phyloP scores from a whole-genome alignment of 2,888 invertebrate species.

The Tiliacea citrago region DNA sequence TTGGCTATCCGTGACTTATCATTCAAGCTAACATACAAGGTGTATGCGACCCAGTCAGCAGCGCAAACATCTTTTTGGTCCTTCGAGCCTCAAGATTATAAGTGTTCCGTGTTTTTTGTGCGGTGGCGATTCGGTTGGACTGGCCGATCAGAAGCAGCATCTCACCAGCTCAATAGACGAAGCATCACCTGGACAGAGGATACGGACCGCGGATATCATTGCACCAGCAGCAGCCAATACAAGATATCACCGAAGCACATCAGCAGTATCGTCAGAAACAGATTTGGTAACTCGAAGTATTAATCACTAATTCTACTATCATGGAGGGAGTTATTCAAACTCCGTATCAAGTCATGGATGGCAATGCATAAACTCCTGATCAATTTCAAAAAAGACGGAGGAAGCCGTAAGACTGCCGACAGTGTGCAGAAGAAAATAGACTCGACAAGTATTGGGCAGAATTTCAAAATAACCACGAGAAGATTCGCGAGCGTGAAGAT shows the following conservation, averaged over 20 bases:
- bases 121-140: not conserved
- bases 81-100: not conserved
- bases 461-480: slow-evolving; percentile 3
- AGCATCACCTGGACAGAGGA: not conserved
- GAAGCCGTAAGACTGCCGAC: not conserved
- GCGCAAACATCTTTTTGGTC: no score
- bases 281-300: not conserved
- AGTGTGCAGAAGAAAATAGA: slow-evolving; percentile 3
- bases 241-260: not conserved
- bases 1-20: no score
- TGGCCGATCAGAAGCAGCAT: not conserved
- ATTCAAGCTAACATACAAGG: no score
- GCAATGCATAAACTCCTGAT: not conserved
- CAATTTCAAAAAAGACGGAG: not conserved
- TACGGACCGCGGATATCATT: not conserved
- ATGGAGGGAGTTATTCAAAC: not conserved
- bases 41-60: no score
- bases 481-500: not conserved
- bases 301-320: not conserved
- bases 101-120: not conserved
- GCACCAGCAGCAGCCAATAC: not conserved
- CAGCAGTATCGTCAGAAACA: not conserved
- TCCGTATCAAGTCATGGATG: not conserved
- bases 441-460: not conserved
- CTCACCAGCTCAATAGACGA: not conserved